phyloP scores from a whole-genome alignment of 1,140 invertebrate species.

The Apolygus lucorum region DNA sequence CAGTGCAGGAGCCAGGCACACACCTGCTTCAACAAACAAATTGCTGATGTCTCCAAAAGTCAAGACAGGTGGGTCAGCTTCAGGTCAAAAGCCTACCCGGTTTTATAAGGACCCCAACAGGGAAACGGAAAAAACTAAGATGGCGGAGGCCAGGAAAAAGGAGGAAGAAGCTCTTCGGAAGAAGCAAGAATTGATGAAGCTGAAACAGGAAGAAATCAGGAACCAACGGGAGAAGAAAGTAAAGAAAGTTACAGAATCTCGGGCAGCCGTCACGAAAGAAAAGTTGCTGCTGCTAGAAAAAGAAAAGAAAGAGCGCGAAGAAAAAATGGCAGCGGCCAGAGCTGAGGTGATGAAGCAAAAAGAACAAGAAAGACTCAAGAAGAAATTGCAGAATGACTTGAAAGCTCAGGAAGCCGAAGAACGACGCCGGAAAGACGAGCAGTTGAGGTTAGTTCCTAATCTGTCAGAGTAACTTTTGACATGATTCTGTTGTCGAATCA shows the following conservation, averaged over 20 bases:
- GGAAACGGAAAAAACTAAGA: too few species aligned
- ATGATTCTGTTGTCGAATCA: too few species aligned
- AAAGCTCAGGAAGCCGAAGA: conserved; percentile 5
- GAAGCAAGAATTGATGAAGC: neutral
- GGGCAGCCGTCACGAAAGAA: neutral
- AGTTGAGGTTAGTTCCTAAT: neutral
- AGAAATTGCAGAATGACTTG: neutral
- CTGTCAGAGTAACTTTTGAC: too few species aligned
- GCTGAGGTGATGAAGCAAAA: neutral
- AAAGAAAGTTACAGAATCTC: neutral
- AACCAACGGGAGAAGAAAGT: neutral
- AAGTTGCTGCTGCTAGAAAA: neutral
- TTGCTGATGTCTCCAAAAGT: too few species aligned
- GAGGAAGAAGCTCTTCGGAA: too few species aligned
- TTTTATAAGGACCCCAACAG: too few species aligned
- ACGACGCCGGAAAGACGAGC: neutral
- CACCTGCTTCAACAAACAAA: too few species aligned
- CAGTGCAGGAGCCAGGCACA: too few species aligned
- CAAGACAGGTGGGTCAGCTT: too few species aligned
- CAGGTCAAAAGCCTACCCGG: too few species aligned
- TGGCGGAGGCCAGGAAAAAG: neutral
- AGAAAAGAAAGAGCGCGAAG: neutral
- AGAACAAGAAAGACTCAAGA: neutral
- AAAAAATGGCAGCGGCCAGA: neutral
- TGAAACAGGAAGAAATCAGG: neutral